Evolutionary conservation across 2,797 vertebrate species (phyloP).

Genomic region (Arrhamphus sclerolepis): DNA sequence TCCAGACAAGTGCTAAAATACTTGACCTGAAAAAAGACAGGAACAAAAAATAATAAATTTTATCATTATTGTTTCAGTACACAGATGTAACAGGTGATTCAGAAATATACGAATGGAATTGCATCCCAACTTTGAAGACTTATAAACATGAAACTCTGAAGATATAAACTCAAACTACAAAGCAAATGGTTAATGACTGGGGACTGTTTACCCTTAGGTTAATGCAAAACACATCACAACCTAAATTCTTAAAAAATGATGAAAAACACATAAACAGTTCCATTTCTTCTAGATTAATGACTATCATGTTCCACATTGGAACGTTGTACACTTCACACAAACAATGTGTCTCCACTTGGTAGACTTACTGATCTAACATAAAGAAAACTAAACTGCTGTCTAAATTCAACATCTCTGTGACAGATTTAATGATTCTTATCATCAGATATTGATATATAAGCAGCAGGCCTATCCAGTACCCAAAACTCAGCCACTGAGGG

Average conservation of each 20-base stretch:
- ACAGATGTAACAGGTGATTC: background rate
- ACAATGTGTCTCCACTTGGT: no score
- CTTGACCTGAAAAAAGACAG: no score
- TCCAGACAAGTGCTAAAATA: background rate
- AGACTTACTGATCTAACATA: no score
- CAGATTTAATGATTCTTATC: no score
- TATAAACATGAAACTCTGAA: background rate
- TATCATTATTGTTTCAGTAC: background rate
- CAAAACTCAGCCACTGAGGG: no score
- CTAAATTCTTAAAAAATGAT: background rate
- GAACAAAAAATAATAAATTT: background rate
- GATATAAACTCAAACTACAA: background rate
- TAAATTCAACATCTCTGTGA: no score
- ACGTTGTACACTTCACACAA: no score
- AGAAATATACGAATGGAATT: background rate
- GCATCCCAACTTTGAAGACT: background rate
- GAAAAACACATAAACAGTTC: background rate
- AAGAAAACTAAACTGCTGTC: no score
- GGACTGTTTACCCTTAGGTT: slow-evolving; percentile 8
- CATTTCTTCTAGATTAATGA: no score
- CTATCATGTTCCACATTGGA: no score
- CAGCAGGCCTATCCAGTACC: no score
- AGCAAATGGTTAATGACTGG: slow-evolving; percentile 27
- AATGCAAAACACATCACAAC: background rate
- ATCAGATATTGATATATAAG: no score